Percentiles rank a stretch among this genome's conserved stretches.
phyloP scores from a whole-genome alignment of 2,888 invertebrate genomes.

The Elegia similella region DNA sequence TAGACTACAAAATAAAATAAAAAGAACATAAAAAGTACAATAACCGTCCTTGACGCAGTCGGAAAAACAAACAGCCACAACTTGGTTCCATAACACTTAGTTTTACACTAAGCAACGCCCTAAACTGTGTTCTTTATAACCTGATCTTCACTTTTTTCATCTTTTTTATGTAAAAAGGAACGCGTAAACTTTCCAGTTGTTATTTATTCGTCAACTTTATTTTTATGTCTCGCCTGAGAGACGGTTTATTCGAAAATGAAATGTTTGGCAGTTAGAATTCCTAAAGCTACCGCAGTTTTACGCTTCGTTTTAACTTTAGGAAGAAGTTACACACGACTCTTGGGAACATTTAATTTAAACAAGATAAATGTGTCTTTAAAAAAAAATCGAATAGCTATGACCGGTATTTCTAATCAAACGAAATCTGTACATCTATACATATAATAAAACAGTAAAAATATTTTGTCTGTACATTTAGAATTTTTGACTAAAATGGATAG shows the following conservation, averaged over 20 bases:
- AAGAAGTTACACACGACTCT: no score
- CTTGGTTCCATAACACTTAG: not conserved
- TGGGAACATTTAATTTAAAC: no score
- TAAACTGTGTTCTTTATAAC: conserved; percentile 4
- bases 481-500: no score
- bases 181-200: conserved; percentile 2
- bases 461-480: no score
- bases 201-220: conserved; percentile 13
- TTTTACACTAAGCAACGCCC: not conserved
- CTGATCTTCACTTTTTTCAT: not conserved
- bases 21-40: no score
- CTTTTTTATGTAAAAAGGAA: conserved; percentile 9
- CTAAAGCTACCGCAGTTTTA: not conserved
- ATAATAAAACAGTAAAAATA: no score
- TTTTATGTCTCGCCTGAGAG: not conserved
- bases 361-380: no score
- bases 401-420: no score
- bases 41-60: not conserved
- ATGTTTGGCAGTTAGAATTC: not conserved
- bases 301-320: no score
- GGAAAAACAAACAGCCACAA: not conserved
- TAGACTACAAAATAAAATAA: no score
- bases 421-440: no score
- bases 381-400: no score
- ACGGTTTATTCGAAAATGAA: not conserved